Evolutionary conservation across 1,140 invertebrate species (phyloP).

Genomic region (Lerema accius): DNA sequence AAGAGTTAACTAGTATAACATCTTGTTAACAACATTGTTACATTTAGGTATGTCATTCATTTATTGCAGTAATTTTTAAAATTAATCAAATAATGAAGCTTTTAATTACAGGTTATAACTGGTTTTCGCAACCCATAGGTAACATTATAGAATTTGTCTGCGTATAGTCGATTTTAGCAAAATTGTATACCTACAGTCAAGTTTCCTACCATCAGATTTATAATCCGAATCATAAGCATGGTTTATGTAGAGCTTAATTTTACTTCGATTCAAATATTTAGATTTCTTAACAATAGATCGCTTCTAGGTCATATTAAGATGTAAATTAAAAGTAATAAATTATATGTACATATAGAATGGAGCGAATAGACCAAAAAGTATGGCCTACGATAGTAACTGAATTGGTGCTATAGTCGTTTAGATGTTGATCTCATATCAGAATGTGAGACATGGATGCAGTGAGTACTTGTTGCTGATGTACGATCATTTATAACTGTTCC

Average conservation of each 20-base stretch:
- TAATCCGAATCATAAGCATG: too few relatives aligned
- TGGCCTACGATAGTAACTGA: slow-evolving; percentile 79
- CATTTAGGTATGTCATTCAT: too few relatives aligned
- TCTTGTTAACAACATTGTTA: too few relatives aligned
- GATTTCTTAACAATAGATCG: slow-evolving; percentile 16
- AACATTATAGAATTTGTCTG: too few relatives aligned
- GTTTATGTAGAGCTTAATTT: not conserved
- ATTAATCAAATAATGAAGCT: too few relatives aligned
- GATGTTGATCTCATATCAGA: slow-evolving; percentile 79
- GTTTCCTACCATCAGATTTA: not conserved
- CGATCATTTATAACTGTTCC: slow-evolving; percentile 1
- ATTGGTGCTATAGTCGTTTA: slow-evolving; percentile 79
- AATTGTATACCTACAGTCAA: too few relatives aligned
- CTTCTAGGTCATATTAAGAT: slow-evolving; percentile 30
- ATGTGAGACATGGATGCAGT: slow-evolving; percentile 56
- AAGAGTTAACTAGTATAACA: too few relatives aligned
- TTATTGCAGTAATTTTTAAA: too few relatives aligned
- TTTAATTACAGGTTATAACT: too few relatives aligned
- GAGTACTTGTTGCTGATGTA: slow-evolving; percentile 54
- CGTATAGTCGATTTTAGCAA: too few relatives aligned
- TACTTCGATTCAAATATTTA: slow-evolving; percentile 1
- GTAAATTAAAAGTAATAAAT: slow-evolving; percentile 24
- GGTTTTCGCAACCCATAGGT: too few relatives aligned
- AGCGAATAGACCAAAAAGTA: slow-evolving; percentile 72
- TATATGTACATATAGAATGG: slow-evolving; percentile 30